These are phyloP conservation scores for Ptyas mucosa DNA, from an alignment of 2,113 vertebrate species.

Conservation along the genomic window DNA sequence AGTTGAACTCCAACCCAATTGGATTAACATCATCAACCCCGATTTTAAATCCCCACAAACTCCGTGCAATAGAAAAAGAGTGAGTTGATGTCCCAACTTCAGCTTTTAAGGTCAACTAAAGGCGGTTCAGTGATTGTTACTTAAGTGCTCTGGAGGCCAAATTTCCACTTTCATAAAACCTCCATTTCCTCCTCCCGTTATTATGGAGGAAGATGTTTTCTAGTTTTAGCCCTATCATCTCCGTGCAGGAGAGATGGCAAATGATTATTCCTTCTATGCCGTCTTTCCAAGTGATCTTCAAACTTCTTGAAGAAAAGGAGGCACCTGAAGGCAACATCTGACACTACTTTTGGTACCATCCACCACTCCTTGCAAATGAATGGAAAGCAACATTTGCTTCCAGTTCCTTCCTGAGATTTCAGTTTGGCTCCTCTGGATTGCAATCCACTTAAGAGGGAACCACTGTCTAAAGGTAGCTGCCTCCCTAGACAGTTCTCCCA, in stretches of 20 bases:
- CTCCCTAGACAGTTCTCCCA: not conserved
- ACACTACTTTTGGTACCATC: not conserved
- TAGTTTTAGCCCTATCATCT: not conserved
- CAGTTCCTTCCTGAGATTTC: not conserved
- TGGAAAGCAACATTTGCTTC: not conserved
- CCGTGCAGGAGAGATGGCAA: not conserved
- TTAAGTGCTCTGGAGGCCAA: not conserved
- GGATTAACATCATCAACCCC: not conserved
- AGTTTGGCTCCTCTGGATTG: not conserved
- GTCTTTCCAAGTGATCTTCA: not conserved
- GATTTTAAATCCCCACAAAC: not conserved
- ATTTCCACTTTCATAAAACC: not conserved
- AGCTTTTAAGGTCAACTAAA: not conserved
- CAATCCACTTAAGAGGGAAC: not conserved
- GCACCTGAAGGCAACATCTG: not conserved
- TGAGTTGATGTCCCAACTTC: fast-evolving
- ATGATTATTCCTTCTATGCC: not conserved
- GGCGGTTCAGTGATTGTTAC: not conserved
- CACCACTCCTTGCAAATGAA: not conserved
- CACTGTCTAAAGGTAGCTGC: not conserved
- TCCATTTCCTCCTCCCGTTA: not conserved
- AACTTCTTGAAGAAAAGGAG: not conserved
- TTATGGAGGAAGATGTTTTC: not conserved
- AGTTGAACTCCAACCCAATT: not conserved
- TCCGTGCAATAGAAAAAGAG: fast-evolving